Conservation (phyloP, 1,140 invertebrate species). For the Macrobrachium rosenbergii region DNA sequence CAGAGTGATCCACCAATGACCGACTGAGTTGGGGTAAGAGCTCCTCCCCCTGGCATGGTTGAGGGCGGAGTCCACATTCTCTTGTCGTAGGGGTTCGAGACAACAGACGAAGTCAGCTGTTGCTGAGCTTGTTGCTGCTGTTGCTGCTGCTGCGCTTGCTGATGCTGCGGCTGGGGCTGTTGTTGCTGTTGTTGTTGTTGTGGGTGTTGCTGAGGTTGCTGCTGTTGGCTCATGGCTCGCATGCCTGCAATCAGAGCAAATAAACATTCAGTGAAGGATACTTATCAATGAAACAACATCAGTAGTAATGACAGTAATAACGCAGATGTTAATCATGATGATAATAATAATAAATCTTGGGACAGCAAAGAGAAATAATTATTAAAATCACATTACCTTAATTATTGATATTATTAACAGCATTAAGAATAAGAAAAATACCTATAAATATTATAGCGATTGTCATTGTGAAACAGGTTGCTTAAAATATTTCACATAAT, state of each 20-base stretch:
- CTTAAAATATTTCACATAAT: too few species aligned
- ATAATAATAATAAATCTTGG: background rate
- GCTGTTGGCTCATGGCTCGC: constrained; percentile 41
- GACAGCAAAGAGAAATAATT: background rate
- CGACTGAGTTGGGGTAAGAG: constrained; percentile 46
- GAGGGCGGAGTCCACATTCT: constrained; percentile 59
- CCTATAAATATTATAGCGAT: background rate
- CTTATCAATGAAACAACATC: background rate
- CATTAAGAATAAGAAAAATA: background rate
- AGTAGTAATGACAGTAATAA: too few species aligned
- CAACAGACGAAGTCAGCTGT: constrained; percentile 34
- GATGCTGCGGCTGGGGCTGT: constrained; percentile 41
- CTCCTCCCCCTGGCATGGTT: constrained; percentile 53
- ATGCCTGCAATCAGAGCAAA: constrained; percentile 25
- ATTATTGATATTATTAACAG: background rate
- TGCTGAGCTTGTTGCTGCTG: constrained; percentile 37
- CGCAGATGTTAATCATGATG: too few species aligned
- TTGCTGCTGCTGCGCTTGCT: constrained; percentile 48
- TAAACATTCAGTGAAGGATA: background rate
- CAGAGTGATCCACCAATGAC: constrained; percentile 42
- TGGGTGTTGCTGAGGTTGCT: constrained; percentile 21
- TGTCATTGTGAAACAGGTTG: too few species aligned
- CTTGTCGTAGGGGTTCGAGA: constrained; percentile 51
- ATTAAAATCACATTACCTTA: too few species aligned
- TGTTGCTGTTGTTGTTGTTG: constrained; percentile 37